A percentile compares a stretch with the other conserved stretches of the same genome.
These are phyloP conservation scores for Meloidogyne chitwoodi DNA, from an alignment of 1,140 invertebrate genomes.

Conservation along the genomic window DNA sequence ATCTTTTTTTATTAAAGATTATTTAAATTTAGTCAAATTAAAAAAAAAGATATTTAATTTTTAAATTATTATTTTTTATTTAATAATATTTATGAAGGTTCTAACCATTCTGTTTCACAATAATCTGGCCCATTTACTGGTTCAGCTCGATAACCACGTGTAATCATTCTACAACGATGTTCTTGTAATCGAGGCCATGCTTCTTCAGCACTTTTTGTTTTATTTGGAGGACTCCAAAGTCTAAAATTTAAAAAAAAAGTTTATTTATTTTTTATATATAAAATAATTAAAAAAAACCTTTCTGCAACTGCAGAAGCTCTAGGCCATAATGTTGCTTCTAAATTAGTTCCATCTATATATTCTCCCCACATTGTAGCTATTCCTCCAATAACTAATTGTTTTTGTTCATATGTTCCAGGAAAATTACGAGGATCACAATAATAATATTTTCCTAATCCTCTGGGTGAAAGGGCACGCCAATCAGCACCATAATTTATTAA, in stretches of 20 bases:
- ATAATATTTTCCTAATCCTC: conserved; percentile 67
- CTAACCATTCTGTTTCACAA: conserved; percentile 48
- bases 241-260: conserved; percentile 44
- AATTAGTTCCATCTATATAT: conserved; percentile 60
- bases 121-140: conserved; percentile 56
- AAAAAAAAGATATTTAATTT: too few species aligned
- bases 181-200: conserved; percentile 60
- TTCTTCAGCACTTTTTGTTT: conserved; percentile 42
- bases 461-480: conserved; percentile 26
- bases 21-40: too few species aligned
- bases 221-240: conserved; percentile 68
- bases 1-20: too few species aligned
- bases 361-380: conserved; percentile 82
- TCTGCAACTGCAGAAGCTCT: conserved; percentile 37
- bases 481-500: conserved; percentile 52
- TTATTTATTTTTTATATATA: too few species aligned
- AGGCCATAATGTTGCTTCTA: conserved; percentile 58
- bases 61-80: too few species aligned
- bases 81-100: neutral
- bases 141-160: conserved; percentile 49
- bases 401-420: conserved; percentile 58
- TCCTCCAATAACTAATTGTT: conserved; percentile 69
- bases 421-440: conserved; percentile 71
- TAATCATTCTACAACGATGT: conserved; percentile 53
- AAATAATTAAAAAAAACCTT: neutral